Base-by-base conservation (phyloP, 2,888 invertebrate genomes). In the Conchocele bisecta region DNA sequence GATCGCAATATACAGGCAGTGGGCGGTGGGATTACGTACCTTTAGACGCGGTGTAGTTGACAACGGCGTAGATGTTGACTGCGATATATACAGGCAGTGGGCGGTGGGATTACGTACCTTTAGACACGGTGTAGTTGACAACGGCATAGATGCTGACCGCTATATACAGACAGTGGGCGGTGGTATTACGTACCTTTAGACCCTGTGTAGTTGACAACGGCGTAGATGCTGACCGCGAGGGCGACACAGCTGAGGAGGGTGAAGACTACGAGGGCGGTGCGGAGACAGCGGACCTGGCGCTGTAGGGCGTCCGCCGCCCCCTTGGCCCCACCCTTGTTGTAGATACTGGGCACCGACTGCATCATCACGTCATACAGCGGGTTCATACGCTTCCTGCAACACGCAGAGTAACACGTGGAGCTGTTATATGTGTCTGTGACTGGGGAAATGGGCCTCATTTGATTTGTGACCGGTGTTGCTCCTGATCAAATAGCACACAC, bases 321-420 rank as follows among this genome's bases (percentile, higher is more conserved):
- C 4, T 22, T 33, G 29, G 64, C 65, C 1, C 31, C 35, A 3
- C 39, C 35, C 44, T 68, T 72, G 56, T 61, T 77, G 71, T 77
- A 77, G 44, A 77, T 61, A 61, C 77, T 77, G n/a, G 77, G 77
- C 64, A 71, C 67, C 1, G 77, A 77, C 50, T 71, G 70, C 29
- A 65, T 77, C 73, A 74, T 77, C 6, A 60, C 67, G 54, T 77
- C 77, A 50, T 77, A 77, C 15, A 77, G 68, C 1, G 77, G 77
- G 44, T 77, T 77, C 7, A 77, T 65, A 22, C 77, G 63, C 41
- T 77, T 77, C 44, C 77, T 77, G 68, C n/a, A n/a, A n/a, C n/a
- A n/a, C n/a, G n/a, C n/a, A n/a, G n/a, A n/a, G n/a, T n/a, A n/a
- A n/a, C n/a, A n/a, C n/a, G n/a, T n/a, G n/a, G n/a, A n/a, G n/a